These are phyloP conservation scores for Chloropsis hardwickii DNA, from an alignment of 2,113 vertebrate genomes.

Conservation along the genomic window DNA sequence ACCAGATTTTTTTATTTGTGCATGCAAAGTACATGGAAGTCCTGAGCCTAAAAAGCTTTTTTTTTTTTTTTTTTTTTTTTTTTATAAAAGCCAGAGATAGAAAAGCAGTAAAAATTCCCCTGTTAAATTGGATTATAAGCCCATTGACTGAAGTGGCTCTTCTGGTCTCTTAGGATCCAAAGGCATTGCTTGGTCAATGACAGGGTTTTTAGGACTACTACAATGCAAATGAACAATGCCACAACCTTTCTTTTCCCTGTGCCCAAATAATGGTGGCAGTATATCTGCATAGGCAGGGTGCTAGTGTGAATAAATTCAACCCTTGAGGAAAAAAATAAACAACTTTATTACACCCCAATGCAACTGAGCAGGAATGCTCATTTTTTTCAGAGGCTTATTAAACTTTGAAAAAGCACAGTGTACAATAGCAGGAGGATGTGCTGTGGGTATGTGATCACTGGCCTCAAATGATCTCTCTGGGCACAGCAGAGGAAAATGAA, in stretches of 20 bases:
- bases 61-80: not conserved
- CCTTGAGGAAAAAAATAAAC: not conserved
- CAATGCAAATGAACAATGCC: not conserved
- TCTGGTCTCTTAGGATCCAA: not conserved
- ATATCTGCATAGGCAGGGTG: not conserved
- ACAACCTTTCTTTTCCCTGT: not conserved
- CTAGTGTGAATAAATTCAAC: not conserved
- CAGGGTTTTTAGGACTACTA: not conserved
- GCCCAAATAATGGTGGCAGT: not conserved
- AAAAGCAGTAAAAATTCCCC: not conserved
- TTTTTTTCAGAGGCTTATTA: conserved; percentile 22
- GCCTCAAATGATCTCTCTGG: conserved; percentile 61
- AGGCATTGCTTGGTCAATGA: not conserved
- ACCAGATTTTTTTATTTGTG: not conserved
- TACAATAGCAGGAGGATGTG: conserved; percentile 18
- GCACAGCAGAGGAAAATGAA: not conserved
- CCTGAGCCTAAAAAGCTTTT: not conserved
- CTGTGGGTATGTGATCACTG: conserved; percentile 41
- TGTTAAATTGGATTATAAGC: not conserved
- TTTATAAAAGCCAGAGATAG: not conserved
- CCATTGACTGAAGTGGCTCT: not conserved
- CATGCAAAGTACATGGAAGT: not conserved
- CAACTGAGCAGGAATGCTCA: not conserved
- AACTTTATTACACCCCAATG: not conserved
- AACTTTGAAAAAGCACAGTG: conserved; percentile 1